Percentiles rank a stretch among this genome's conserved stretches.
Conservation (phyloP, 2,888 invertebrate genomes). For the Congeria kusceri region DNA sequence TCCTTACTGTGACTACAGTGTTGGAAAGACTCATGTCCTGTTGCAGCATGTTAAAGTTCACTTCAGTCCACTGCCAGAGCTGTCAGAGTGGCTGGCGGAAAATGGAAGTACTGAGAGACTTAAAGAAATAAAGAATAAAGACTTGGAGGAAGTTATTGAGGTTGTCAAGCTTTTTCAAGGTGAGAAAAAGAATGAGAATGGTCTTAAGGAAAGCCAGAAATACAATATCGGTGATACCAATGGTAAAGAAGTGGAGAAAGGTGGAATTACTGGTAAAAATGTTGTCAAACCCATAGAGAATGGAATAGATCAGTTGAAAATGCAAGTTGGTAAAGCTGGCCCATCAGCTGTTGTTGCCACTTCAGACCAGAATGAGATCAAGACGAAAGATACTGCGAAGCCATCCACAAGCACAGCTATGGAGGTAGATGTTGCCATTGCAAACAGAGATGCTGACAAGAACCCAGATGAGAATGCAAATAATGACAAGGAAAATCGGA, state of each 20-base stretch:
- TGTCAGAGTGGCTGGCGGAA: conserved; percentile 80
- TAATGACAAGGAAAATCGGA: not conserved
- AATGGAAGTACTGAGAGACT: conserved; percentile 77
- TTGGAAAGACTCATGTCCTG: conserved; percentile 90
- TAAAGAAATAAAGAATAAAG: conserved; percentile 73
- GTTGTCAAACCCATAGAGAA: not conserved
- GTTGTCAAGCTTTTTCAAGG: conserved; percentile 68
- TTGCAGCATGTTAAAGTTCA: conserved; percentile 93
- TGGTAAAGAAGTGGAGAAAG: conserved; percentile 3
- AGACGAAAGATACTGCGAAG: not conserved
- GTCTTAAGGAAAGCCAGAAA: conserved; percentile 15
- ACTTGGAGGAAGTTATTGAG: conserved; percentile 75
- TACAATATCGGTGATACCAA: not conserved
- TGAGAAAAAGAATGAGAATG: conserved; percentile 53
- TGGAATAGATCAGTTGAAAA: conserved; percentile 7
- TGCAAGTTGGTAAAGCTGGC: conserved; percentile 16
- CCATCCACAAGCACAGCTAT: not conserved
- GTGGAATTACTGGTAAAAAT: not conserved
- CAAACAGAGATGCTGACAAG: conserved; percentile 1
- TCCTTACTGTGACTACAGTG: conserved; percentile 93
- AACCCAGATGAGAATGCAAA: not conserved
- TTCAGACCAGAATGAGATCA: no score
- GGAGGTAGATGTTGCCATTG: not conserved
- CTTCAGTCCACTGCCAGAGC: conserved; percentile 86
- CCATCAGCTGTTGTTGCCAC: no score